These are phyloP conservation scores for Ophthalmotilapia sp. DNA, from an alignment of 2,113 vertebrate genomes.

Conservation along the genomic window DNA sequence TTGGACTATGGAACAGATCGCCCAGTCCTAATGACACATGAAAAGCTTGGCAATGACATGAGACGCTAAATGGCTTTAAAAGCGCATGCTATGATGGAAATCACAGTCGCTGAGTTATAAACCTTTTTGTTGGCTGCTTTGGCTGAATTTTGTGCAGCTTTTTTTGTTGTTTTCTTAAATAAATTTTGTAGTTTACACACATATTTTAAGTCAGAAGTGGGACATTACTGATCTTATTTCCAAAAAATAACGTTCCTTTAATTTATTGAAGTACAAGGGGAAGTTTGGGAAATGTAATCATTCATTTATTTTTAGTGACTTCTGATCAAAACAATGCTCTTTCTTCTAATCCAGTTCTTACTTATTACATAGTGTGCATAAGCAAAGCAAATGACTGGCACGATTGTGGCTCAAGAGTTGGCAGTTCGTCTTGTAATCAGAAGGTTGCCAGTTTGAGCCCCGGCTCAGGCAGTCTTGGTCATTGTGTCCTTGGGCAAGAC, in stretches of 20 bases:
- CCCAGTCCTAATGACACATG: not conserved
- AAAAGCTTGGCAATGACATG: not conserved
- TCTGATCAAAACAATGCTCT: not conserved
- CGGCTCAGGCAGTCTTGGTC: not conserved
- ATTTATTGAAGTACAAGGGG: not conserved
- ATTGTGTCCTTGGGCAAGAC: not conserved
- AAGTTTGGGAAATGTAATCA: not conserved
- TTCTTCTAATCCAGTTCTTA: not conserved
- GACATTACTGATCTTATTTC: not conserved
- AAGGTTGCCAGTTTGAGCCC: not conserved
- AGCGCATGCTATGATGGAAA: not conserved
- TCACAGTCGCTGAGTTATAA: not conserved
- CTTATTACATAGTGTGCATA: not conserved
- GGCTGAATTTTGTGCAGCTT: not conserved
- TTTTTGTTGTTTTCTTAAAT: not conserved
- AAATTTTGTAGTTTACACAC: not conserved
- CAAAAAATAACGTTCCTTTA: not conserved
- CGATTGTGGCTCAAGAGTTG: not conserved
- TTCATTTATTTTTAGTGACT: not conserved
- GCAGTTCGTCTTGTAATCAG: not conserved
- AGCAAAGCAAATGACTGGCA: not conserved
- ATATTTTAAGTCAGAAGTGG: not conserved
- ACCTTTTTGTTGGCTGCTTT: not conserved
- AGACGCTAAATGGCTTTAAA: not conserved
- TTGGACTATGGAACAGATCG: not conserved